Base-by-base conservation (phyloP, 2,113 vertebrate genomes). In the Centrocercus urophasianus region DNA sequence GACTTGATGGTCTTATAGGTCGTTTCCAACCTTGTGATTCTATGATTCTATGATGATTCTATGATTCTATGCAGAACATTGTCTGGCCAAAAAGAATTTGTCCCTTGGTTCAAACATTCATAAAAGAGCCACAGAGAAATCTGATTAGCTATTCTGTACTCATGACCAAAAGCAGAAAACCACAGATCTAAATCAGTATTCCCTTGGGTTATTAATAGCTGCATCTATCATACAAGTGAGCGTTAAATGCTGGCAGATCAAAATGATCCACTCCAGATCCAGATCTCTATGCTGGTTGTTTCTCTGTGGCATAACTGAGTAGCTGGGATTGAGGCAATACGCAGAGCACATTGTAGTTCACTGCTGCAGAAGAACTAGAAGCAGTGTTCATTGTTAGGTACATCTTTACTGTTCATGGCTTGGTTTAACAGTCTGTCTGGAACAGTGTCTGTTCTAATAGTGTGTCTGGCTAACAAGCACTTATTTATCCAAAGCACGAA, bases 251-350 rank as follows among this genome's bases (percentile, higher is more conserved):
- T 83, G 38, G 45, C 78, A 78, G 7, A 75, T 4, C 12, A 36
- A 38, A 78, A 32, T 1, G 3, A 54, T 76, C 81, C 30, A 30
- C n/a, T 77, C 11, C 48, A 59, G 56, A 32, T 57, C 56, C 30
- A 54, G 56, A 54, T 7, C 5, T 42, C 45, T 77, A 38, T 30
- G 18, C 20, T n/a, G 15, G 8, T 34, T 21, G 2, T 40, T 34
- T 84, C n/a, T 24, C 22, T 50, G 42, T 0, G 1, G 38, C 2
- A 1, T 18, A 61, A 28, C 36, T 56, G 10, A 43, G 38, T 20
- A 64, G 21, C 14, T n/a, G 61, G 17, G 24, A 78, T 22, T 20
- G 67, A 63, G 64, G n/a, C 27, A 77, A 40, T 2, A 42, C 13
- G 42, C 9, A 34, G 32, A 24, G n/a, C 20, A 54, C 38, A 34